Evolutionary conservation across 2,113 vertebrate species (phyloP), one percentile per base, ranked within the genome.

Genomic region (Spilogale gracilis): DNA sequence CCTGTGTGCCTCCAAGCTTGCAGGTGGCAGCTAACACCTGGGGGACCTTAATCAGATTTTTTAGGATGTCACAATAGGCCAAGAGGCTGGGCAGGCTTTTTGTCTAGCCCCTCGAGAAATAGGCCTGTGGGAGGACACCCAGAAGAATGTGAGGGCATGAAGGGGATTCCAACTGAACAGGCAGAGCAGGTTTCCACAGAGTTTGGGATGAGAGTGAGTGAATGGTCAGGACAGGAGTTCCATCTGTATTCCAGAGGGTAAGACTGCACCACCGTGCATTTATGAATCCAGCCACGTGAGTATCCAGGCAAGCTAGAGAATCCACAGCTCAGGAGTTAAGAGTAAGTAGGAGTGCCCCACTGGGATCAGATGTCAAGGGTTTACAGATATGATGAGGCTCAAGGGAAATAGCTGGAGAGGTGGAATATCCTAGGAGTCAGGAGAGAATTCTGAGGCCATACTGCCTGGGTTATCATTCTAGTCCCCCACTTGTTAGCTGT

Each of bases 1-100:
- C 56, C 18, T 65, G 4, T 0, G 23, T 13, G 69, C 80, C 80
- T 95, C 84, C 65, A 87, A 92, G 76, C 87, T 32, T 67, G 25
- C 17, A 81, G 84, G 56, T 76, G 38, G 52, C 30, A 0, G 93
- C 45, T 54, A 81, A 78, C 69, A 73, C 88, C 94, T 95, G 9
- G 83, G 85, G 52, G 84, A 27, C 81, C 81, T 65, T n/a, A 32
- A n/a, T 91, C 74, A 82, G 93, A 98, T 98, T 98, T 96, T 97
- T 98, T 12, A n/a, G 81, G 84, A 98, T 98, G 96, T 98, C 84
- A 98, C 96, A 97, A 98, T 32, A 92, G 91, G 84, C 93, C 45
- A 90, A 67, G 89, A 85, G 88, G 71, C 87, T 94, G 97, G 93
- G 91, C 82, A 96, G 87, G 65, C 43, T 73, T 14, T 52, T 32